Percentiles rank a stretch among this genome's conserved stretches.
These are phyloP conservation scores for Diuraphis noxia DNA, from an alignment of 1,140 invertebrate genomes.

Conservation along the genomic window DNA sequence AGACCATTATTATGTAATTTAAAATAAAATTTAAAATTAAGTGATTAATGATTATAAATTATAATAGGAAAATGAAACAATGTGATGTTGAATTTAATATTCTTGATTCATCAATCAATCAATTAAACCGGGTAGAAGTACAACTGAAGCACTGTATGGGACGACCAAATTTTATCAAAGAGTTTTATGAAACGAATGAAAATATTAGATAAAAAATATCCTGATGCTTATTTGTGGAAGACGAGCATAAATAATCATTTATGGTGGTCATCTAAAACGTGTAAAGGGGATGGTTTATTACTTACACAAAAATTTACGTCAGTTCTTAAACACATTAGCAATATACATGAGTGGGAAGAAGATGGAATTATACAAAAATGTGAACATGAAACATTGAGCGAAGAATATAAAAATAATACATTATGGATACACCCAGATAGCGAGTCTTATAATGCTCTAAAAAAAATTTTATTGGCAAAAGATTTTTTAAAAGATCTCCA, in stretches of 20 bases:
- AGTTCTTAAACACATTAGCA: background rate
- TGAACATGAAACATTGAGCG: background rate
- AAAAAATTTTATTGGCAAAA: slow-evolving; percentile 25
- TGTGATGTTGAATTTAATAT: too few relatives aligned
- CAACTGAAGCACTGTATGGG: too few relatives aligned
- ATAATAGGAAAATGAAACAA: too few relatives aligned
- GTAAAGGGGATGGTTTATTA: background rate
- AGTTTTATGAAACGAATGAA: slow-evolving; percentile 4
- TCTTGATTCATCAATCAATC: too few relatives aligned
- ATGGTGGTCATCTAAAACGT: slow-evolving; percentile 16
- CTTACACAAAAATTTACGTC: background rate
- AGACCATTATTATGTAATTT: background rate
- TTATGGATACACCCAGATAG: background rate
- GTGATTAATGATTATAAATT: too few relatives aligned
- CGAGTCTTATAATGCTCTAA: background rate
- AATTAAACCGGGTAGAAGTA: too few relatives aligned
- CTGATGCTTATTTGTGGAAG: slow-evolving; percentile 8
- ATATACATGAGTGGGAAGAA: background rate
- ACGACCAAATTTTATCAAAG: background rate
- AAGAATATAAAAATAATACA: background rate
- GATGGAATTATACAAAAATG: background rate
- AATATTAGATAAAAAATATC: background rate
- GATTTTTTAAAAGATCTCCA: background rate
- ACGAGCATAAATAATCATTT: slow-evolving; percentile 35
- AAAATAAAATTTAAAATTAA: too few relatives aligned